Conservation (phyloP, 2,888 invertebrate species). For the Lochmaea crataegi region DNA sequence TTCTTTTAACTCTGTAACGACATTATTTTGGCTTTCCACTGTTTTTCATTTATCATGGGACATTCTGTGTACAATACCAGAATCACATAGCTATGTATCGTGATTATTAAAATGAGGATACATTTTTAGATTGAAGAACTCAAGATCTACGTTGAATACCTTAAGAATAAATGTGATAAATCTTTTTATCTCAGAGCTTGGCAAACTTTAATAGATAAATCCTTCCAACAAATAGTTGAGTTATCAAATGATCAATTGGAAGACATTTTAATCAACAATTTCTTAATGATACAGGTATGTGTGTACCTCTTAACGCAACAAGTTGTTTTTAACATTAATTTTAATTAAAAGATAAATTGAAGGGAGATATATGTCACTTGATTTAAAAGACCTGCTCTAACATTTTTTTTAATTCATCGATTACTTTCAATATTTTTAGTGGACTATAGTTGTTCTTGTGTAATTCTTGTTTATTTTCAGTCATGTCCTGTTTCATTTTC, state of each 20-base stretch:
- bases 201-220: constrained; percentile 55
- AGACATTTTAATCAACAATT: constrained; percentile 49
- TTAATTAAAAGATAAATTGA: too few relatives aligned
- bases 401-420: too few relatives aligned
- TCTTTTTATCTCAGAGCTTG: constrained; percentile 57
- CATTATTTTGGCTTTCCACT: too few relatives aligned
- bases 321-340: neutral
- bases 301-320: neutral
- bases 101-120: too few relatives aligned
- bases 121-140: constrained; percentile 54
- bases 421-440: neutral
- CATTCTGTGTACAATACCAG: too few relatives aligned
- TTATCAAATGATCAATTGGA: constrained; percentile 39
- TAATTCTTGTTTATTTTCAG: constrained; percentile 47
- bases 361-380: too few relatives aligned
- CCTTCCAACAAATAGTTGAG: constrained; percentile 43
- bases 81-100: too few relatives aligned
- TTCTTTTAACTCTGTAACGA: too few relatives aligned
- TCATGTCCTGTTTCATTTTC: constrained; percentile 57
- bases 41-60: too few relatives aligned
- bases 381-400: too few relatives aligned
- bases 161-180: constrained; percentile 52
- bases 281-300: constrained; percentile 56
- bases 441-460: too few relatives aligned
- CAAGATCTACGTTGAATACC: constrained; percentile 53